Evolutionary conservation across 1,140 invertebrate species (phyloP).

Genomic region (Drosophila prosaltans): DNA sequence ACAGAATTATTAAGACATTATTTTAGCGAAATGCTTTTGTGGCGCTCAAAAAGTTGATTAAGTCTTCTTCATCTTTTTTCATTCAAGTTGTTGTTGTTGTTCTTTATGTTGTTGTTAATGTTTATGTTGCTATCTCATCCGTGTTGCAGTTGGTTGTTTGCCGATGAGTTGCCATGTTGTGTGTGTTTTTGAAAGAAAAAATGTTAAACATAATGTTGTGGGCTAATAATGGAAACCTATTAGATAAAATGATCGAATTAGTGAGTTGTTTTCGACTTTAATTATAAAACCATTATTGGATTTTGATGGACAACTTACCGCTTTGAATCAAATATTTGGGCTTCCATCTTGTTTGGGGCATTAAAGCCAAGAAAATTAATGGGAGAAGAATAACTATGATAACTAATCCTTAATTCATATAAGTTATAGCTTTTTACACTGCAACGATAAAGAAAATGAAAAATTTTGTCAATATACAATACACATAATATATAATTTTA

Average conservation of each 20-base stretch:
- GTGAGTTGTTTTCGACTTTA: background rate
- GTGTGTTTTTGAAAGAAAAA: conserved; percentile 34
- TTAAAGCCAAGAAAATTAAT: conserved; percentile 66
- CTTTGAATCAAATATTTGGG: conserved; percentile 75
- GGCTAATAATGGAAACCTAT: conserved; percentile 66
- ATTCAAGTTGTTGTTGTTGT: conserved; percentile 34
- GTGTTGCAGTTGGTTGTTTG: conserved; percentile 37
- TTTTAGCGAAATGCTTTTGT: conserved; percentile 55
- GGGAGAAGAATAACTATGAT: conserved; percentile 67
- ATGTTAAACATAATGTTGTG: conserved; percentile 58
- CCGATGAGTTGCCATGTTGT: conserved; percentile 32
- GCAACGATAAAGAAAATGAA: conserved; percentile 41
- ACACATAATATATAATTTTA: too few species aligned
- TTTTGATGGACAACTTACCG: conserved; percentile 41
- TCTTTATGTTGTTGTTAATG: conserved; percentile 29
- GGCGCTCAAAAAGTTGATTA: conserved; percentile 26
- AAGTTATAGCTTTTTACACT: conserved; percentile 77
- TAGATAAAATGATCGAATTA: background rate
- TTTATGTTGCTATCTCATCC: conserved; percentile 31
- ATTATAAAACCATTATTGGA: background rate
- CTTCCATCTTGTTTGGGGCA: conserved; percentile 56
- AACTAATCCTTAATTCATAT: conserved; percentile 76
- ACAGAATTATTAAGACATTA: conserved; percentile 73
- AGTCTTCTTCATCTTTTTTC: conserved; percentile 32
- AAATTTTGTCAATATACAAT: background rate